A percentile compares a stretch with the other conserved stretches of the same genome.
Evolutionary conservation across 2,797 vertebrate species (phyloP).

Genomic region (Synaphobranchus kaupii): DNA sequence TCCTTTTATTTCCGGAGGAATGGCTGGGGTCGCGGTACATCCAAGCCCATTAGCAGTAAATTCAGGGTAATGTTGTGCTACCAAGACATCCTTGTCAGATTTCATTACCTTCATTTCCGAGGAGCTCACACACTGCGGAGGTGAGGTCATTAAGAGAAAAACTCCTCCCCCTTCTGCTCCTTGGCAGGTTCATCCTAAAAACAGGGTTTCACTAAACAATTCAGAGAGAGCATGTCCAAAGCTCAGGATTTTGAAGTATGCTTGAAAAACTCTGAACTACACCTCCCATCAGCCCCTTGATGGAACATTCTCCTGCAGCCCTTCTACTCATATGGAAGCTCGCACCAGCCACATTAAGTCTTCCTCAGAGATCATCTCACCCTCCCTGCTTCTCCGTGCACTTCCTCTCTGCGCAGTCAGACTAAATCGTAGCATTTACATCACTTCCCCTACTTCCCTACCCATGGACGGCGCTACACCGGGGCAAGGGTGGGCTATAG

Average conservation of each 20-base stretch:
- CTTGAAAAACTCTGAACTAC: background rate
- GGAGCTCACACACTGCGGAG: background rate
- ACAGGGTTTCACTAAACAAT: background rate
- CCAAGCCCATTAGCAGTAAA: constrained; percentile 37
- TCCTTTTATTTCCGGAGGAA: background rate
- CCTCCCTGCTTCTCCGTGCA: too few species aligned
- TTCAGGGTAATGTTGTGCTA: constrained; percentile 25
- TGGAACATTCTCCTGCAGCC: too few species aligned
- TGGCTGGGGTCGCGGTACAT: constrained; percentile 24
- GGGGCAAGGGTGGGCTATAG: too few species aligned
- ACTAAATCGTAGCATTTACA: too few species aligned
- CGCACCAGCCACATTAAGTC: too few species aligned
- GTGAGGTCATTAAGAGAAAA: background rate
- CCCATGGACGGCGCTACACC: too few species aligned
- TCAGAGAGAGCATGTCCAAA: background rate
- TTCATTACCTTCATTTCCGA: constrained; percentile 28
- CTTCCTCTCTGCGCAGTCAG: too few species aligned
- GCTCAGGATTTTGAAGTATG: background rate
- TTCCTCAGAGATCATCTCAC: too few species aligned
- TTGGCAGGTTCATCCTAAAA: background rate
- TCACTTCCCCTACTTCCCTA: too few species aligned
- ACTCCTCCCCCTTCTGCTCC: constrained; percentile 9
- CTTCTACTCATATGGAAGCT: too few species aligned
- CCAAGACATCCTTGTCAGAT: constrained; percentile 33
- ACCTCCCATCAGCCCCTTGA: too few species aligned